These are phyloP conservation scores for Falco biarmicus DNA, from an alignment of 2,797 vertebrate genomes.

Conservation along the genomic window DNA sequence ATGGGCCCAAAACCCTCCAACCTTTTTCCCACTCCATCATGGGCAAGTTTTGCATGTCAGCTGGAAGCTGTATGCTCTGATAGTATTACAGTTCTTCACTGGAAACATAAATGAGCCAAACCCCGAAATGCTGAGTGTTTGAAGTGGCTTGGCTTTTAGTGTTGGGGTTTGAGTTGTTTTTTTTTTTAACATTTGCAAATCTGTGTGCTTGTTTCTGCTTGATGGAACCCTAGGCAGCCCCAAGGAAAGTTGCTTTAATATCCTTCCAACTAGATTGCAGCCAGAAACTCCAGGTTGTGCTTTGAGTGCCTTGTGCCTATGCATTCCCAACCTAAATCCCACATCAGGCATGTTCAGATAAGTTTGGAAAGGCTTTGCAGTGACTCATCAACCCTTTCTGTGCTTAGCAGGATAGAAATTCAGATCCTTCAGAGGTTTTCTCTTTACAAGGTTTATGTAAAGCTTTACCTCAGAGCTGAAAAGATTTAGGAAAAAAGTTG, in stretches of 20 bases:
- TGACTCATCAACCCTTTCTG: neutral
- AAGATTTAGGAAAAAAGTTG: neutral
- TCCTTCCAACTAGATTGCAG: neutral
- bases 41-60: neutral
- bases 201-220: neutral
- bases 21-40: neutral
- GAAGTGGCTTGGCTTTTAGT: neutral
- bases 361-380: neutral
- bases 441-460: neutral
- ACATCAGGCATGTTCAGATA: neutral
- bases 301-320: neutral
- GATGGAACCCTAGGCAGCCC: neutral
- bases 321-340: neutral
- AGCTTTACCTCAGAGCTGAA: neutral
- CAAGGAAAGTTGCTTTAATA: neutral
- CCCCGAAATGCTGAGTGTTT: neutral
- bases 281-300: neutral
- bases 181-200: neutral
- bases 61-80: neutral
- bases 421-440: neutral
- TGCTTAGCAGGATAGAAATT: neutral
- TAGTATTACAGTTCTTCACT: neutral
- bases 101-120: neutral
- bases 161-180: neutral
- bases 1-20: neutral